phyloP scores from a whole-genome alignment of 2,113 vertebrate species.

The Anguilla rostrata region DNA sequence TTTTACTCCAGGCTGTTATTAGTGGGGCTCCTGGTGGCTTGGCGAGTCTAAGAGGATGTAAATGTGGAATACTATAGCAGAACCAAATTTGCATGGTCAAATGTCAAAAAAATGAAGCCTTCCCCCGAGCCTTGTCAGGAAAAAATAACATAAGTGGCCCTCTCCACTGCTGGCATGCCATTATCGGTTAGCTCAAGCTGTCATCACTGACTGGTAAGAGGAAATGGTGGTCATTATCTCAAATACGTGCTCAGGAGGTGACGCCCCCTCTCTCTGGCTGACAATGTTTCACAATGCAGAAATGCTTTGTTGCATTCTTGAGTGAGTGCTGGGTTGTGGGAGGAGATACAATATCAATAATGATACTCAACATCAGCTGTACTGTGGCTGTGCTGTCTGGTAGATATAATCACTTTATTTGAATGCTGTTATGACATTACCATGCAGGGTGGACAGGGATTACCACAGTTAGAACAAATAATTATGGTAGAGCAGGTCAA shows the following conservation, averaged over 20 bases:
- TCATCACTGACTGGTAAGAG: slow-evolving; percentile 85
- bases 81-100: slow-evolving; percentile 99
- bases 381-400: slow-evolving; percentile 64
- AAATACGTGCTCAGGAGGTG: slow-evolving; percentile 69
- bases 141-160: slow-evolving; percentile 90
- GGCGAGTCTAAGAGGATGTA: slow-evolving; percentile 87
- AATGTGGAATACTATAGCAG: slow-evolving; percentile 99
- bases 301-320: slow-evolving; percentile 62
- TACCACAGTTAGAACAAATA: slow-evolving; percentile 84
- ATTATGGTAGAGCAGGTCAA: slow-evolving; percentile 74
- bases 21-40: slow-evolving; percentile 77
- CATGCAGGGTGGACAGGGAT: slow-evolving; percentile 86
- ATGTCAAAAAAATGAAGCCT: slow-evolving; percentile 99
- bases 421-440: slow-evolving; percentile 84
- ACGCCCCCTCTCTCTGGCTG: slow-evolving; percentile 69
- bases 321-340: slow-evolving; percentile 48
- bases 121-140: slow-evolving; percentile 96
- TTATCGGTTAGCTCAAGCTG: slow-evolving; percentile 93
- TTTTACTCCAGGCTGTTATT: slow-evolving; percentile 82
- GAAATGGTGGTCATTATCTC: slow-evolving; percentile 92
- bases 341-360: slow-evolving; percentile 34
- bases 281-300: slow-evolving; percentile 75
- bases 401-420: slow-evolving; percentile 86
- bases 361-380: slow-evolving; percentile 53
- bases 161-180: slow-evolving; percentile 72